Percentiles rank a stretch among this genome's conserved stretches.
These are phyloP conservation scores for Lacanobia oleracea DNA, from an alignment of 2,888 invertebrate genomes.

Conservation along the genomic window DNA sequence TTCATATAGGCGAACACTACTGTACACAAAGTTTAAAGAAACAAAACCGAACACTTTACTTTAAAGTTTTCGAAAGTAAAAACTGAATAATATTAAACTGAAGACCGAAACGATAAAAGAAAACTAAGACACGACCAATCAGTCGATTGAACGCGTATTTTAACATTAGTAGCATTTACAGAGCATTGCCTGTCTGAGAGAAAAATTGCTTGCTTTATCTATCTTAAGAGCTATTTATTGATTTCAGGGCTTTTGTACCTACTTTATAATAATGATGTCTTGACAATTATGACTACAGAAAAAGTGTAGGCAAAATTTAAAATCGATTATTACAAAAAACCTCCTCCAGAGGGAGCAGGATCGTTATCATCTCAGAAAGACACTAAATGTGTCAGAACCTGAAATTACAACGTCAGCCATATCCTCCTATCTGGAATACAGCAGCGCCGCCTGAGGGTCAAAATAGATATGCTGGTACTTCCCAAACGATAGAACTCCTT, in stretches of 20 bases:
- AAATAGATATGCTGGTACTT: not conserved
- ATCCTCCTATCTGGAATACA: not conserved
- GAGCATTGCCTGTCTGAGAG: slow-evolving; percentile 80
- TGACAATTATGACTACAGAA: too few species aligned
- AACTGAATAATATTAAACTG: too few species aligned
- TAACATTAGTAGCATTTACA: slow-evolving; percentile 76
- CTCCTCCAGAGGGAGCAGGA: not conserved
- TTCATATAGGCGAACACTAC: too few species aligned
- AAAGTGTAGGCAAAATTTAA: not conserved
- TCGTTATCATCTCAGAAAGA: not conserved
- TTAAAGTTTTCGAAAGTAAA: too few species aligned
- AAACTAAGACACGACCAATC: slow-evolving; percentile 52
- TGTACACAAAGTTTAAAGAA: not conserved
- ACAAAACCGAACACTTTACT: not conserved
- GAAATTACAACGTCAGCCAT: not conserved
- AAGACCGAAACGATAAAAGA: slow-evolving; percentile 35
- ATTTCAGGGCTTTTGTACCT: slow-evolving; percentile 5
- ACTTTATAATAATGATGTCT: not conserved
- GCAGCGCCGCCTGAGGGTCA: not conserved
- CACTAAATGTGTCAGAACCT: not conserved
- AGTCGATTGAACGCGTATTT: slow-evolving; percentile 72
- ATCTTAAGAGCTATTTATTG: slow-evolving; percentile 39
- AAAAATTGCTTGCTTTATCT: slow-evolving; percentile 61
- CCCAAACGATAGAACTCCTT: not conserved
- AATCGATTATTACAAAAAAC: too few species aligned